Percentiles rank a stretch among this genome's conserved stretches.
phyloP scores from a whole-genome alignment of 2,888 invertebrate genomes.

The Oligia strigilis region DNA sequence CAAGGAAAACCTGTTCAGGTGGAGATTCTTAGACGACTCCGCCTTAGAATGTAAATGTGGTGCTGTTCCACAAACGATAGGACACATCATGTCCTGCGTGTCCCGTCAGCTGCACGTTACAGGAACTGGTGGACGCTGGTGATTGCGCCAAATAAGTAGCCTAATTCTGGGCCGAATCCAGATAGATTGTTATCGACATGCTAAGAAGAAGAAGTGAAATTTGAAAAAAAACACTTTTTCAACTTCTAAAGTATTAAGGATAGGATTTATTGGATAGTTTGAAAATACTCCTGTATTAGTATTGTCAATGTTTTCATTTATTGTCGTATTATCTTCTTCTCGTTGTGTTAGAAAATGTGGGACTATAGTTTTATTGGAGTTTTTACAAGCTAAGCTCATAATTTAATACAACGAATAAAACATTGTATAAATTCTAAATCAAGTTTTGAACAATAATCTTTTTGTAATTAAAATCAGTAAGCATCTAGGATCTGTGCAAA shows the following conservation, averaged over 20 bases:
- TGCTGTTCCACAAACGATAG: too few species aligned
- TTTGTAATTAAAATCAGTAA: too few species aligned
- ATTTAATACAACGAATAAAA: not conserved
- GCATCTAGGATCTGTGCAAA: too few species aligned
- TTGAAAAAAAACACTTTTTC: too few species aligned
- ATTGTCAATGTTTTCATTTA: not conserved
- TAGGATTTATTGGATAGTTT: not conserved
- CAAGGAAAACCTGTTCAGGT: too few species aligned
- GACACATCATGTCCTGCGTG: too few species aligned
- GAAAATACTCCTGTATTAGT: not conserved
- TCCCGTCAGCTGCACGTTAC: too few species aligned
- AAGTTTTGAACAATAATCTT: not conserved
- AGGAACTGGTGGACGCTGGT: too few species aligned
- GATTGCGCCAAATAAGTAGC: too few species aligned
- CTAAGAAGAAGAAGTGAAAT: too few species aligned
- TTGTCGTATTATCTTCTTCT: not conserved
- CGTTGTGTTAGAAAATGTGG: not conserved
- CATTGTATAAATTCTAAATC: not conserved
- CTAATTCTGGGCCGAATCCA: not conserved
- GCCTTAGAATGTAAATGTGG: too few species aligned
- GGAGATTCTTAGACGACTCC: too few species aligned
- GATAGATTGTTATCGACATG: not conserved
- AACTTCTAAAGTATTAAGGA: not conserved
- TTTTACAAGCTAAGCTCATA: not conserved
- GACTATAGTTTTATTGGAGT: not conserved